Percentiles rank a stretch among this genome's conserved stretches.
These are phyloP conservation scores for Xerus rutilus DNA, from an alignment of 2,797 vertebrate species.

Conservation along the genomic window DNA sequence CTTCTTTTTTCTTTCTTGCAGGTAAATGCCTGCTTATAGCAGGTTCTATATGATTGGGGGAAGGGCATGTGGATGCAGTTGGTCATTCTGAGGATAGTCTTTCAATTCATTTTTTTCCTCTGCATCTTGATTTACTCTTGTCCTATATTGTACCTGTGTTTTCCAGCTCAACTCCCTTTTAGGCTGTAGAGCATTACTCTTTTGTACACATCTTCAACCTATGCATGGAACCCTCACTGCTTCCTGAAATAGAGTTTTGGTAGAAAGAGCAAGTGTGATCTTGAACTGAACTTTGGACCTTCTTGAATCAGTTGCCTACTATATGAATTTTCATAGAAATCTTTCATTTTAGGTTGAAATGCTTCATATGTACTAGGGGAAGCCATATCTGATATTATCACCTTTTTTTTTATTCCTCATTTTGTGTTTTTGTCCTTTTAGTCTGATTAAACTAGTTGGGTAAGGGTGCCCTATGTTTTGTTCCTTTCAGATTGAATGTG, in stretches of 20 bases:
- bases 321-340: constrained; percentile 21
- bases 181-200: background rate
- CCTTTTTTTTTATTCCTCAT: background rate
- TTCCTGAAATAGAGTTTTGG: background rate
- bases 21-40: background rate
- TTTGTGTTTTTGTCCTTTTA: constrained; percentile 18
- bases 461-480: background rate
- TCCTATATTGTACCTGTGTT: background rate
- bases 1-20: background rate
- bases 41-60: background rate
- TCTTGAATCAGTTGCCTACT: background rate
- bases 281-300: background rate
- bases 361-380: background rate
- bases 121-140: background rate
- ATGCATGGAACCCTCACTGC: background rate
- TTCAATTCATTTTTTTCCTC: background rate
- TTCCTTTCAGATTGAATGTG: background rate
- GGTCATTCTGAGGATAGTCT: background rate
- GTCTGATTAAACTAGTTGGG: background rate
- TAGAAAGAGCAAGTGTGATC: background rate
- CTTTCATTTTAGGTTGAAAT: constrained; percentile 25
- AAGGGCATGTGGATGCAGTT: background rate
- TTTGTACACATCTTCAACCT: background rate
- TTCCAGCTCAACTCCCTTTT: background rate
- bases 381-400: constrained; percentile 7